Conservation (phyloP, 2,113 vertebrate species). For the Pseudorhombus dupliciocellatus region DNA sequence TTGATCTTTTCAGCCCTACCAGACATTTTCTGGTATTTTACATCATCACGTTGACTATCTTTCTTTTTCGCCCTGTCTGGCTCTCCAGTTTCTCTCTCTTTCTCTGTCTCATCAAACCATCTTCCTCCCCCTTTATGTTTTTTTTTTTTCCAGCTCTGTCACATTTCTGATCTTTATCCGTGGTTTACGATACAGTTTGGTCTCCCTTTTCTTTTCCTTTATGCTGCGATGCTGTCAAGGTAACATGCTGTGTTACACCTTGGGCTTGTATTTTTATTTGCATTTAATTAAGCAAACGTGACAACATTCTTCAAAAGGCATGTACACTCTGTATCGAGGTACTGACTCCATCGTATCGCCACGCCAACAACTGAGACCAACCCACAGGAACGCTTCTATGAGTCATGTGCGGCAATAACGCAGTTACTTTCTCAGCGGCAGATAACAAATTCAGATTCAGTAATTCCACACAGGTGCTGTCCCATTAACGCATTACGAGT, state of each 20-base stretch:
- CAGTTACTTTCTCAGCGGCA: background rate
- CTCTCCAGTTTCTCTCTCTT: constrained; percentile 6
- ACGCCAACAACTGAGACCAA: background rate
- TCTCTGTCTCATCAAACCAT: constrained; percentile 49
- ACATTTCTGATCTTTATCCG: constrained; percentile 45
- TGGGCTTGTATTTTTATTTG: constrained; percentile 16
- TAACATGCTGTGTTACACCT: constrained; percentile 39
- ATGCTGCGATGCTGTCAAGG: constrained; percentile 37
- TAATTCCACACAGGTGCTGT: background rate
- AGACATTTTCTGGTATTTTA: constrained; percentile 62
- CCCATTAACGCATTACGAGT: background rate
- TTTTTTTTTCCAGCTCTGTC: constrained; percentile 24
- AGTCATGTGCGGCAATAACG: background rate
- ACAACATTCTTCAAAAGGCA: background rate
- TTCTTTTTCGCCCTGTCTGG: constrained; percentile 35
- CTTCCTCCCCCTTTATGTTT: constrained; percentile 21
- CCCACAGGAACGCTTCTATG: background rate
- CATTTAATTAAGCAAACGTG: background rate
- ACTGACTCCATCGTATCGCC: background rate
- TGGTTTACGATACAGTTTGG: constrained; percentile 40
- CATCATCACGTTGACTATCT: constrained; percentile 31
- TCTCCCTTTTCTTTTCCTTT: constrained; percentile 30
- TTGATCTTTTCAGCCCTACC: constrained; percentile 69
- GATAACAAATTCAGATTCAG: background rate
- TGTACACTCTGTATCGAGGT: background rate